Evolutionary conservation across 2,797 vertebrate genomes (phyloP), one percentile per base, ranked within the genome.

Genomic region (Chrysolophus pictus): DNA sequence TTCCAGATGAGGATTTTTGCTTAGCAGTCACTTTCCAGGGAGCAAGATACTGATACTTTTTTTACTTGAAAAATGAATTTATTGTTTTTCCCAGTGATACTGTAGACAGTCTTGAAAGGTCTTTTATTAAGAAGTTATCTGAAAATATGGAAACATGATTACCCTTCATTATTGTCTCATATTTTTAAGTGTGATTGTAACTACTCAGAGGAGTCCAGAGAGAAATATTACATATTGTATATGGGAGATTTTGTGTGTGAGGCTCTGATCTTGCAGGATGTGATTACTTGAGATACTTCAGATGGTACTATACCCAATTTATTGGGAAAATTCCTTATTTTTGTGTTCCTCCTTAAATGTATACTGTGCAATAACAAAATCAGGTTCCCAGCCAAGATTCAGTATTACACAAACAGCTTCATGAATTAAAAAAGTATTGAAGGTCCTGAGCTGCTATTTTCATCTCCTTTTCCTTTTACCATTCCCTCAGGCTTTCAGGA

Each of bases 261-360:
- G 73, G 11, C 37, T 65, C 29, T 90, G 69, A 16, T 67, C 55
- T 83, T 3, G 0, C 4, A 22, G n/a, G 59, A 37, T 78, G 31
- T 72, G 15, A 44, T 63, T 74, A 46, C 14, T 78, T 91, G 63
- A 80, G 49, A 47, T 74, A 46, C 14, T 78, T 91, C 65, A 80
- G 49, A 47, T 10, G 46, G 42, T 29, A 55, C 28, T n/a, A 28
- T 47, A 33, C 35, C 7, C 5, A 63, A 23, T 31, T 79, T 69
- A 23, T 51, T 47, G 18, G 58, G 42, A 24, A 91, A 91, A 88
- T 24, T 49, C 26, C 26, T 62, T 60, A 7, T 58, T 87, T 91
- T 73, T 60, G 23, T 41, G 1, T 82, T 91, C 26, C 5, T 88
- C 21, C 4, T 17, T 5, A 19, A 29, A 13, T 33, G 13, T 35